phyloP scores from a whole-genome alignment of 2,797 vertebrate genomes.

The Steatocranus sp. region DNA sequence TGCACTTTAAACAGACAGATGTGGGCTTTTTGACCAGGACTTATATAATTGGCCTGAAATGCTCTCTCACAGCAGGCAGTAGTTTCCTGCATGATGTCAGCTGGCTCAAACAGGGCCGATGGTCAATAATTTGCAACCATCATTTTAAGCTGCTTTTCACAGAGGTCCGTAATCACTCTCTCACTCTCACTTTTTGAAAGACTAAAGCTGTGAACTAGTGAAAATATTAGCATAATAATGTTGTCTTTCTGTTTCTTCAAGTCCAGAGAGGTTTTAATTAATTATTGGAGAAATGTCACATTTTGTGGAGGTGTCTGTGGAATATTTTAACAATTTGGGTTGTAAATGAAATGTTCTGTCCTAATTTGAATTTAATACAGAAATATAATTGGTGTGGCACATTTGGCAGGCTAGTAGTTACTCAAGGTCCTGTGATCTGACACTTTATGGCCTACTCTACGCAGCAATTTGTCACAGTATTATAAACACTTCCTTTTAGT shows the following conservation, averaged over 20 bases:
- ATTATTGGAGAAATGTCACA: background rate
- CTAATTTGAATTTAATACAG: background rate
- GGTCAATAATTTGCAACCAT: conserved; percentile 30
- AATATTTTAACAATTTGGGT: background rate
- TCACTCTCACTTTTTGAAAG: background rate
- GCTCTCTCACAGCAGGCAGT: conserved; percentile 22
- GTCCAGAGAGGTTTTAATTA: background rate
- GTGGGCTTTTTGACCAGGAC: background rate
- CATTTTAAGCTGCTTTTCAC: conserved; percentile 50
- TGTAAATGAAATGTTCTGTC: background rate
- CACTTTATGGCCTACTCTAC: background rate
- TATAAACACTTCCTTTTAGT: background rate
- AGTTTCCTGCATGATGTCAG: conserved; percentile 36
- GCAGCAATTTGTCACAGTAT: background rate
- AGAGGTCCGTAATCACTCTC: conserved; percentile 31
- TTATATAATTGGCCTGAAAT: conserved; percentile 37
- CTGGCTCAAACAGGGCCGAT: conserved; percentile 23
- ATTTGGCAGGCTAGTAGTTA: background rate
- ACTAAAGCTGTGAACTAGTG: conserved; percentile 14
- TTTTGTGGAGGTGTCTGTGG: background rate
- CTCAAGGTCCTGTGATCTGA: background rate
- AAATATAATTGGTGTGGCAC: background rate
- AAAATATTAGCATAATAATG: background rate
- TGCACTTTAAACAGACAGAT: conserved; percentile 4
- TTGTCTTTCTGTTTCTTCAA: background rate